phyloP scores from a whole-genome alignment of 2,113 vertebrate species.

The Dicaeum eximium region DNA sequence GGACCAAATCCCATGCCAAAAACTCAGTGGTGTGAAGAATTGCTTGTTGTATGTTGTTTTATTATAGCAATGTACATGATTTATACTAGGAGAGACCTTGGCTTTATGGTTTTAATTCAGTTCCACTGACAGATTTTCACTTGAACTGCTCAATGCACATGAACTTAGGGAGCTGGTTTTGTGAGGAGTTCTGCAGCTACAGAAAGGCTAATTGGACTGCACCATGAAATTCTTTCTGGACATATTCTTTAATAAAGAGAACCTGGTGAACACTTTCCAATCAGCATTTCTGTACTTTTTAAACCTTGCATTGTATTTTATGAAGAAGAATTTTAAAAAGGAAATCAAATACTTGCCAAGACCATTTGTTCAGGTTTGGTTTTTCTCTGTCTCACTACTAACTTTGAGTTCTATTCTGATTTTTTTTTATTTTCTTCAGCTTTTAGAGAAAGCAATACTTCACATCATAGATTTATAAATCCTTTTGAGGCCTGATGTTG shows the following conservation, averaged over 20 bases:
- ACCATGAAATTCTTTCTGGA: not conserved
- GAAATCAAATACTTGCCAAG: not conserved
- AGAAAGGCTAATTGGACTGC: not conserved
- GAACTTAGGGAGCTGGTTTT: not conserved
- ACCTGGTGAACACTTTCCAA: not conserved
- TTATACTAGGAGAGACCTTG: not conserved
- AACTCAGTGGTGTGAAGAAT: conserved; percentile 32
- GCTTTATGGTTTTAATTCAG: conserved; percentile 28
- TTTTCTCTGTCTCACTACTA: not conserved
- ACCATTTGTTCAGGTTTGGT: not conserved
- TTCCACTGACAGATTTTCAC: conserved; percentile 1
- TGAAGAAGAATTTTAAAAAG: not conserved
- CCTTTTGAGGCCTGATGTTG: not conserved
- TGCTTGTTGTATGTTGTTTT: conserved; percentile 28
- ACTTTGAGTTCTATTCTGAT: not conserved
- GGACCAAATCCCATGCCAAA: not conserved
- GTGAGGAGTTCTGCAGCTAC: not conserved
- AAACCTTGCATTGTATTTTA: not conserved
- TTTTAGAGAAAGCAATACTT: not conserved
- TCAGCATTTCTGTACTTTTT: not conserved
- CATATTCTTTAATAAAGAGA: not conserved
- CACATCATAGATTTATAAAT: not conserved
- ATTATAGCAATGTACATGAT: conserved; percentile 25
- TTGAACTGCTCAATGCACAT: not conserved
- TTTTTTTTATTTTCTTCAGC: not conserved